These are phyloP conservation scores for Papilio xuthus DNA, from an alignment of 1,140 invertebrate genomes.

Conservation along the genomic window DNA sequence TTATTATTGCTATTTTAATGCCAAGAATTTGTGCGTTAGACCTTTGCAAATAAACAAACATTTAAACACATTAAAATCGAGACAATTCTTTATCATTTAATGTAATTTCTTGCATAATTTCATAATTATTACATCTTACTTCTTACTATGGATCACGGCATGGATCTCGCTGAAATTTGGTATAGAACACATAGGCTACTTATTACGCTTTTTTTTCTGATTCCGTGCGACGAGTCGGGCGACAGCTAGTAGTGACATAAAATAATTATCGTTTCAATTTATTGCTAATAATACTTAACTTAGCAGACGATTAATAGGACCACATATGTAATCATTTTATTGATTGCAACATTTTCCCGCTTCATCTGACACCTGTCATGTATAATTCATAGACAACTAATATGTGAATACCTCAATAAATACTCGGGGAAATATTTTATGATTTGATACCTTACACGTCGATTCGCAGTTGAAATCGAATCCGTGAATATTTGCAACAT, in stretches of 20 bases:
- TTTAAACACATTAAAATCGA: no score
- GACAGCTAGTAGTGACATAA: background rate
- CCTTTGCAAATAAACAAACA: no score
- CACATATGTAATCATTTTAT: background rate
- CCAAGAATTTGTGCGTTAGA: background rate
- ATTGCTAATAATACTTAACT: background rate
- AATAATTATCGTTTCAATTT: background rate
- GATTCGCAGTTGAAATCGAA: conserved; percentile 22
- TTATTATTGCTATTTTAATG: background rate
- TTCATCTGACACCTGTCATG: conserved; percentile 16
- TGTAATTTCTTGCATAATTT: background rate
- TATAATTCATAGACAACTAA: conserved; percentile 15
- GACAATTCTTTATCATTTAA: no score
- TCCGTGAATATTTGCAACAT: conserved; percentile 29
- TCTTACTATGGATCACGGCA: no score
- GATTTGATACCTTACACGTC: conserved; percentile 23
- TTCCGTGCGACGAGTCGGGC: no score
- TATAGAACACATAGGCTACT: no score
- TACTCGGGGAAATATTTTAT: conserved; percentile 6
- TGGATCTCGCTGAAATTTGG: no score
- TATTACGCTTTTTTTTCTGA: no score
- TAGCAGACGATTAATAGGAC: background rate
- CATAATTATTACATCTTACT: no score
- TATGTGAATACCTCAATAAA: conserved; percentile 27
- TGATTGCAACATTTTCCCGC: conserved; percentile 1